A percentile compares a stretch with the other conserved stretches of the same genome.
Conservation (phyloP, 2,797 vertebrate genomes). For the Sylvilagus floridanus region DNA sequence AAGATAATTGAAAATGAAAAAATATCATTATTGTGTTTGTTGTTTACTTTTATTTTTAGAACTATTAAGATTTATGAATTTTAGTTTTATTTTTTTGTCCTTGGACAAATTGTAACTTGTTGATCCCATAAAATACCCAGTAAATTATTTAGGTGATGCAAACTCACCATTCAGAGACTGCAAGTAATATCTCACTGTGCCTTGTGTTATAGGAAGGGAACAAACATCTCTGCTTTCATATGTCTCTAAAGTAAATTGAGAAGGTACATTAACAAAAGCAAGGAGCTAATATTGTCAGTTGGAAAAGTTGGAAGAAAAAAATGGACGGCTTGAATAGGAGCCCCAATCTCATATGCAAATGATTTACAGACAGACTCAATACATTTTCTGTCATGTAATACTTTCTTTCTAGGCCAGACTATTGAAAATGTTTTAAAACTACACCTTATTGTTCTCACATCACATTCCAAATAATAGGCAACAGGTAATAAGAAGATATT, state of each 20-base stretch:
- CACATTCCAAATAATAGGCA: conserved; percentile 31
- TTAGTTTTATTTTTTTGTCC: neutral
- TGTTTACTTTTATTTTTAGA: neutral
- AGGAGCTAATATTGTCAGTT: conserved; percentile 43
- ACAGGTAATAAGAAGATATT: neutral
- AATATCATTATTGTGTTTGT: neutral
- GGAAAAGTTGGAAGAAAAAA: conserved; percentile 44
- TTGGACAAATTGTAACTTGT: neutral
- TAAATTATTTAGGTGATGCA: neutral
- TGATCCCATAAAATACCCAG: neutral
- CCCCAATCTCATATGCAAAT: conserved; percentile 32
- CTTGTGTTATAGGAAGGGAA: conserved; percentile 21
- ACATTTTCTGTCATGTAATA: conserved; percentile 14
- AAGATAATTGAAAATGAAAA: no score
- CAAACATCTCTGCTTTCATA: neutral
- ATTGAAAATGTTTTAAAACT: conserved; percentile 25
- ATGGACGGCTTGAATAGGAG: conserved; percentile 12
- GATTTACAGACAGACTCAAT: conserved; percentile 15
- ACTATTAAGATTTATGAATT: neutral
- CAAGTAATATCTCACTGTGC: neutral
- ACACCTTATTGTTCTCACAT: neutral
- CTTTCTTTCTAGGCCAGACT: conserved; percentile 45
- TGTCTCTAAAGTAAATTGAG: conserved; percentile 55
- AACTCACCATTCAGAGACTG: neutral
- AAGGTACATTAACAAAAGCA: neutral